A percentile compares a stretch with the other conserved stretches of the same genome.
Conservation (phyloP, 2,113 vertebrate genomes). For the Sinocyclocheilus grahami region DNA sequence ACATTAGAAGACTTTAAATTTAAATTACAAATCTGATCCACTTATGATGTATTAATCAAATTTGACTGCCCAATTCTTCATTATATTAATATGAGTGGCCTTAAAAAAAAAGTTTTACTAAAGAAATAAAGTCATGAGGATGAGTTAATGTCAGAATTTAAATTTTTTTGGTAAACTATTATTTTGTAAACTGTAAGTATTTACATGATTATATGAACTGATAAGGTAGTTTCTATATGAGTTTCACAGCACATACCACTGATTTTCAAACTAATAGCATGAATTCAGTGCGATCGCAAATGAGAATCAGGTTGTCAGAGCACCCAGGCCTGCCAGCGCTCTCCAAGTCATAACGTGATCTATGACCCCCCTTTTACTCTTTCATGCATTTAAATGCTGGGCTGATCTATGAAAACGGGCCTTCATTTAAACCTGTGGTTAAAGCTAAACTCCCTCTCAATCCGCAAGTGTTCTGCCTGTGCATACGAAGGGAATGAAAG, state of each 20-base stretch:
- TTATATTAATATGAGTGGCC: not conserved
- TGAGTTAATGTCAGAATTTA: not conserved
- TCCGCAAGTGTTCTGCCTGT: constrained; percentile 33
- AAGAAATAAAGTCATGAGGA: not conserved
- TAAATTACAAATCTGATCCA: not conserved
- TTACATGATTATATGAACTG: not conserved
- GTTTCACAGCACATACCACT: not conserved
- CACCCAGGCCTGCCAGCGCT: constrained; percentile 54
- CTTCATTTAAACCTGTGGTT: constrained; percentile 49
- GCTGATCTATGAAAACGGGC: constrained; percentile 61
- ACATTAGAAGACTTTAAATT: not conserved
- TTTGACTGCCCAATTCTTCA: not conserved
- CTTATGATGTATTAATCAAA: not conserved
- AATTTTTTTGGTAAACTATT: not conserved
- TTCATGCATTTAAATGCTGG: constrained; percentile 79
- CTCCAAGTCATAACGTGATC: constrained; percentile 68
- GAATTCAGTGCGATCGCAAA: constrained; percentile 51
- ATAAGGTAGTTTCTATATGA: not conserved
- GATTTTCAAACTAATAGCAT: constrained; percentile 1
- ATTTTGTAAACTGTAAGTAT: not conserved
- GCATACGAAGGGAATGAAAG: constrained; percentile 68
- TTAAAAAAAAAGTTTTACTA: too few relatives aligned
- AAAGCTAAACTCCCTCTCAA: constrained; percentile 40
- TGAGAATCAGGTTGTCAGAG: constrained; percentile 51
- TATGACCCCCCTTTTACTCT: constrained; percentile 64